Conservation (phyloP, 2,888 invertebrate species). For the Catocala nupta region DNA sequence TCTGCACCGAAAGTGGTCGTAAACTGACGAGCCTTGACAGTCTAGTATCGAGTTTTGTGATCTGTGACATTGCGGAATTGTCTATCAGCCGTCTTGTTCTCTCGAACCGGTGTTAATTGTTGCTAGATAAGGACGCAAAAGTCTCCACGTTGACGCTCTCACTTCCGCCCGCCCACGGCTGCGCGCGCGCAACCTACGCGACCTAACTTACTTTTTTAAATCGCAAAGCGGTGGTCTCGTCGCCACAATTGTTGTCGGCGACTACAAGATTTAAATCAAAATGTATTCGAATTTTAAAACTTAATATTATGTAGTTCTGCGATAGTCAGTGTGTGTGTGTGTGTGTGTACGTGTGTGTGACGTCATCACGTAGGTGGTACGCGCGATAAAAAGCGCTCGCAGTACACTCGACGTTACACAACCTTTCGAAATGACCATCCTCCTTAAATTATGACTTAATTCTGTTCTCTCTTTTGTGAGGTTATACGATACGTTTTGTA, state of each 20-base stretch:
- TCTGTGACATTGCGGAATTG: conserved; percentile 79
- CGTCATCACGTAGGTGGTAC: conserved; percentile 81
- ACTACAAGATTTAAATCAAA: conserved; percentile 55
- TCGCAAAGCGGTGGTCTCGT: conserved; percentile 76
- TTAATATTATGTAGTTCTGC: conserved; percentile 56
- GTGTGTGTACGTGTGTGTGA: conserved; percentile 59
- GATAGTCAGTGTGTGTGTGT: conserved; percentile 41
- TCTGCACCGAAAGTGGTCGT: conserved; percentile 81
- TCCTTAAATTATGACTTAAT: conserved; percentile 85
- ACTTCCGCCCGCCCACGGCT: conserved; percentile 86
- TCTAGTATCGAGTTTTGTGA: conserved; percentile 69
- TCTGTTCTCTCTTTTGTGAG: conserved; percentile 74
- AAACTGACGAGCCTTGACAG: conserved; percentile 81
- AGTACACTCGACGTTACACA: conserved; percentile 65
- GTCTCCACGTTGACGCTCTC: conserved; percentile 77
- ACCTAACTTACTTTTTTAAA: conserved; percentile 76
- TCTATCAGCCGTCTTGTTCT: conserved; percentile 66
- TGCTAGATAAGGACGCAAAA: conserved; percentile 77
- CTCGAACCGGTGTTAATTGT: conserved; percentile 57
- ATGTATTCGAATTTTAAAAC: conserved; percentile 52
- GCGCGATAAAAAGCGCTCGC: conserved; percentile 72
- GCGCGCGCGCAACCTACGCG: conserved; percentile 77
- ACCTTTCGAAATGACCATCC: conserved; percentile 78
- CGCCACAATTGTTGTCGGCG: conserved; percentile 66
- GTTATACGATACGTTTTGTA: conserved; percentile 70